Evolutionary conservation across 2,113 vertebrate genomes (phyloP), one percentile per base, ranked within the genome.

Genomic region (Neomonachus schauinslandi): DNA sequence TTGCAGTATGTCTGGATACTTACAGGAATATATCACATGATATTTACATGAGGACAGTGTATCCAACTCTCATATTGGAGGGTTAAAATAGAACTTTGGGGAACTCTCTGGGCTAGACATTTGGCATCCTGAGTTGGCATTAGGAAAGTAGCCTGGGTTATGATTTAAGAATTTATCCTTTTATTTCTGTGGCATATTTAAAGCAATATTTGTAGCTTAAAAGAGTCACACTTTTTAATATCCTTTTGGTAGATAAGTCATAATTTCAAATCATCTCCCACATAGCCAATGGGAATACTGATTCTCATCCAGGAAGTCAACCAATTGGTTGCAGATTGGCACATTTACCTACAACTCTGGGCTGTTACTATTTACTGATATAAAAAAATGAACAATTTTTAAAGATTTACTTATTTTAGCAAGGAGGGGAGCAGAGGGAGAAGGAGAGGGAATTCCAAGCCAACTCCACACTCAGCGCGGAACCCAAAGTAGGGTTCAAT

Each of bases 251-350:
- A 72, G 63, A 69, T 69, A 84, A 84, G 51, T 81, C 53, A 55
- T 80, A 92, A 91, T 93, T 92, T 72, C 39, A 85, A 80, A 76
- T 61, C 12, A 77, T 93, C 33, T 92, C 71, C 46, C 74, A 67
- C 6, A 51, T 18, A 82, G 12, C 46, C 65, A 83, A 7, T 87
- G 22, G 83, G 39, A 94, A 88, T 4, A 49, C 46, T 53, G 22
- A 39, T 55, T 76, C 51, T 55, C 51, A 71, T 57, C 81, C 33
- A 81, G 53, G 74, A 94, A 82, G n/a, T 87, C 63, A 91, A 31
- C n/a, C 26, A 92, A 1, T 49, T 53, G 12, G 11, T 85, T 59
- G 26, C 53, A 86, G 71, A 74, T 51, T 79, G 21, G 4, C 55
- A 19, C 22, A 36, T 92, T 93, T 59, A 79, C 42, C n/a, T 42